Evolutionary conservation across 2,888 invertebrate species (phyloP).

Genomic region (Napeogenes sylphis): DNA sequence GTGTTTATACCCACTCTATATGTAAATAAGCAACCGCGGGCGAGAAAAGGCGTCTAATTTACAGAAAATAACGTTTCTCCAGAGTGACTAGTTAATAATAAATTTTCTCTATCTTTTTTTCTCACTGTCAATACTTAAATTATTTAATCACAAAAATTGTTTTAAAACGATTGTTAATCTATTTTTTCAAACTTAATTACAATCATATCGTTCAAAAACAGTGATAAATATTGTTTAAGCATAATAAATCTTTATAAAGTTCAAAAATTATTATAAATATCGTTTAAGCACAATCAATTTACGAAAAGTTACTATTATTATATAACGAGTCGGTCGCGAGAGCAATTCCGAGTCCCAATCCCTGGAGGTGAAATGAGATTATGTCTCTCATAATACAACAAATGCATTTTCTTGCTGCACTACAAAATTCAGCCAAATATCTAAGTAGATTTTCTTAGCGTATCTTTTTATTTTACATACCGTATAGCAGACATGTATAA

Average conservation of each 20-base stretch:
- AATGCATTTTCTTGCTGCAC: slow-evolving; percentile 18
- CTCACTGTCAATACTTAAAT: too few relatives aligned
- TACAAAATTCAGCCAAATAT: not conserved
- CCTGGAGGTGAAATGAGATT: slow-evolving; percentile 39
- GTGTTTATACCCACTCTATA: slow-evolving; percentile 53
- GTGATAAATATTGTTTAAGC: too few relatives aligned
- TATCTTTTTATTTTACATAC: not conserved
- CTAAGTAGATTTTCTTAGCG: not conserved
- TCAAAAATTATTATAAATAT: too few relatives aligned
- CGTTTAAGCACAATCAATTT: not conserved
- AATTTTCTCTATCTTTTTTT: slow-evolving; percentile 24
- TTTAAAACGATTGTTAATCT: too few relatives aligned
- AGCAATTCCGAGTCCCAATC: slow-evolving; percentile 33
- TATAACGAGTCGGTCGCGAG: slow-evolving; percentile 8
- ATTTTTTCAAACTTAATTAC: too few relatives aligned
- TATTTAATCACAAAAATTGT: too few relatives aligned
- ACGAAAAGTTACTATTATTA: not conserved
- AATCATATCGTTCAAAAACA: too few relatives aligned
- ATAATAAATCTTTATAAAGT: too few relatives aligned
- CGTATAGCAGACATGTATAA: too few relatives aligned
- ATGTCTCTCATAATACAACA: slow-evolving; percentile 41
- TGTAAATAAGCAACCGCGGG: slow-evolving; percentile 58
- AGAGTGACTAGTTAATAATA: slow-evolving; percentile 41
- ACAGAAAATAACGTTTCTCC: slow-evolving; percentile 54
- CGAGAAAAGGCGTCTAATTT: slow-evolving; percentile 54